phyloP scores from a whole-genome alignment of 2,797 vertebrate genomes.

The Sciurus vulgaris region DNA sequence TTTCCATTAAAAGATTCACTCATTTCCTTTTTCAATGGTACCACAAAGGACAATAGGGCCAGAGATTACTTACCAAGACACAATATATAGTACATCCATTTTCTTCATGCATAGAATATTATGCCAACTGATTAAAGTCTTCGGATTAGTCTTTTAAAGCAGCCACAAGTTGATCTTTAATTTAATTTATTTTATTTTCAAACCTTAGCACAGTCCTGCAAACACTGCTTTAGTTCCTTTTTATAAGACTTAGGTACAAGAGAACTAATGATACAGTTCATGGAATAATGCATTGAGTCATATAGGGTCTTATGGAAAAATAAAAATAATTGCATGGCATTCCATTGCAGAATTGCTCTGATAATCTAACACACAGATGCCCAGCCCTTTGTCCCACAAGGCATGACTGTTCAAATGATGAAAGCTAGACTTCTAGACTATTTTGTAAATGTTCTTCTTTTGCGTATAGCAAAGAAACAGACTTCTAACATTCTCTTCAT shows the following conservation, averaged over 20 bases:
- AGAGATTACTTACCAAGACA: slow-evolving; percentile 69
- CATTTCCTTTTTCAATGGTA: slow-evolving; percentile 80
- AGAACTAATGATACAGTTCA: slow-evolving; percentile 33
- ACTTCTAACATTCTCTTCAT: neutral
- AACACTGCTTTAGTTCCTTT: slow-evolving; percentile 15
- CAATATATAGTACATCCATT: slow-evolving; percentile 52
- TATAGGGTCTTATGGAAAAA: neutral
- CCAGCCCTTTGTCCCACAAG: neutral
- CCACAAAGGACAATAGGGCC: slow-evolving; percentile 70
- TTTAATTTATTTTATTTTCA: slow-evolving; percentile 65
- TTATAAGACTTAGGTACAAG: slow-evolving; percentile 47
- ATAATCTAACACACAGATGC: neutral
- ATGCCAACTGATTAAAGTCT: slow-evolving; percentile 54
- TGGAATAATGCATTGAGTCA: slow-evolving; percentile 44
- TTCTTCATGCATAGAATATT: slow-evolving; percentile 68
- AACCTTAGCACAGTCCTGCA: neutral
- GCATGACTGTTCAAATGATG: neutral
- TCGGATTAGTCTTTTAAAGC: slow-evolving; percentile 53
- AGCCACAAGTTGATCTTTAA: slow-evolving; percentile 54
- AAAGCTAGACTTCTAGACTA: neutral
- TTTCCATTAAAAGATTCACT: slow-evolving; percentile 64
- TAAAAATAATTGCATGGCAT: slow-evolving; percentile 13
- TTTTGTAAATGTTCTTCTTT: slow-evolving; percentile 16
- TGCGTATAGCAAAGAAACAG: slow-evolving; percentile 45
- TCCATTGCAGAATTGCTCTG: neutral